phyloP scores from a whole-genome alignment of 2,113 vertebrate genomes.

The Percina caprodes region DNA sequence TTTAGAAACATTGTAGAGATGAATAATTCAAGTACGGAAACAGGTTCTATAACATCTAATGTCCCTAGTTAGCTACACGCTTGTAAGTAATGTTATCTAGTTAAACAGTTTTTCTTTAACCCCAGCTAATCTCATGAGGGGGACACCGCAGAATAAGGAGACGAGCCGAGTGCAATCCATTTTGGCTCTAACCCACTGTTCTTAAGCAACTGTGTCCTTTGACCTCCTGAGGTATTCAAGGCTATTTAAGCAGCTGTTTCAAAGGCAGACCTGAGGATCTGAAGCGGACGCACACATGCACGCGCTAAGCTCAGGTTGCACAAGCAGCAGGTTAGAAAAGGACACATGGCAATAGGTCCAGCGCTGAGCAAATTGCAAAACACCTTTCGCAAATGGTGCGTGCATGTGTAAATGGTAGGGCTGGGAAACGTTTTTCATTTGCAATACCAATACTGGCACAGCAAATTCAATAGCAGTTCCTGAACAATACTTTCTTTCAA shows the following conservation, averaged over 20 bases:
- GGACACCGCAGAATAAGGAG: slow-evolving; percentile 12
- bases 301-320: slow-evolving; percentile 44
- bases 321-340: slow-evolving; percentile 49
- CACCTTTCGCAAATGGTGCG: slow-evolving; percentile 1
- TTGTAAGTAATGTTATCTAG: neutral
- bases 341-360: slow-evolving; percentile 17
- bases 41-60: neutral
- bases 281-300: slow-evolving; percentile 14
- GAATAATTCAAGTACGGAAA: neutral
- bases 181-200: slow-evolving; percentile 50
- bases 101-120: neutral
- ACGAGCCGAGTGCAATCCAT: slow-evolving; percentile 14
- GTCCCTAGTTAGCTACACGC: neutral
- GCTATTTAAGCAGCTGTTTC: slow-evolving; percentile 72
- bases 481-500: no score
- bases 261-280: slow-evolving; percentile 54
- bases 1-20: neutral
- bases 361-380: slow-evolving; percentile 1
- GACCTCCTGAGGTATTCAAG: slow-evolving; percentile 64
- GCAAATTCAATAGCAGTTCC: no score
- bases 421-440: no score
- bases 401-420: neutral
- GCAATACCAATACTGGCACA: no score
- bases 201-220: slow-evolving; percentile 67
- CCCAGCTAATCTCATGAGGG: neutral